phyloP scores from a whole-genome alignment of 2,888 invertebrate species.

The Oeneis ivallda region DNA sequence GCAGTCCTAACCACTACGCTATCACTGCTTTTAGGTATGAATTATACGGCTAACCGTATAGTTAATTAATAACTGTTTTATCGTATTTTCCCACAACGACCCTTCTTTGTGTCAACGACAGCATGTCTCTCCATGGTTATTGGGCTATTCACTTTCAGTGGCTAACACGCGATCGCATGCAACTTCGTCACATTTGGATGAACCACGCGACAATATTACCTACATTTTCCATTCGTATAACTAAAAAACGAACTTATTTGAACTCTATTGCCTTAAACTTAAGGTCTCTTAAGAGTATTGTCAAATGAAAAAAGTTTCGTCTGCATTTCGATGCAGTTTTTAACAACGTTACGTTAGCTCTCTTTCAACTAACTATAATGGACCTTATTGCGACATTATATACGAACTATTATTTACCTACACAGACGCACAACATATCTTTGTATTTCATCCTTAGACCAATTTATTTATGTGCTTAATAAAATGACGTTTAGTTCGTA shows the following conservation, averaged over 20 bases:
- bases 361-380: neutral
- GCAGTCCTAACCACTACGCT: too few species aligned
- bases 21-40: too few species aligned
- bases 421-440: neutral
- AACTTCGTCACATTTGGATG: constrained; percentile 64
- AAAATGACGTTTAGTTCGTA: constrained; percentile 26
- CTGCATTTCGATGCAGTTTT: constrained; percentile 32
- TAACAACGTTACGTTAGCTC: constrained; percentile 22
- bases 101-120: constrained; percentile 58
- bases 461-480: neutral
- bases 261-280: constrained; percentile 21
- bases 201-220: constrained; percentile 32
- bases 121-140: constrained; percentile 65
- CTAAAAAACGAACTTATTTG: constrained; percentile 30
- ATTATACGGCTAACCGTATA: neutral
- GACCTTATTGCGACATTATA: neutral
- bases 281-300: constrained; percentile 15
- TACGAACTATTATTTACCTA: neutral
- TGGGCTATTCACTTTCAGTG: constrained; percentile 66
- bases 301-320: neutral
- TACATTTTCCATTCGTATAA: constrained; percentile 3
- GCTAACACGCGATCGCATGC: constrained; percentile 70
- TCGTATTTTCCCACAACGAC: constrained; percentile 52
- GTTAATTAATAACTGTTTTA: constrained; percentile 13
- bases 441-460: constrained; percentile 8